Evolutionary conservation across 1,140 invertebrate species (phyloP), one percentile per base, ranked within the genome.

Genomic region (Berghia stephanieae): DNA sequence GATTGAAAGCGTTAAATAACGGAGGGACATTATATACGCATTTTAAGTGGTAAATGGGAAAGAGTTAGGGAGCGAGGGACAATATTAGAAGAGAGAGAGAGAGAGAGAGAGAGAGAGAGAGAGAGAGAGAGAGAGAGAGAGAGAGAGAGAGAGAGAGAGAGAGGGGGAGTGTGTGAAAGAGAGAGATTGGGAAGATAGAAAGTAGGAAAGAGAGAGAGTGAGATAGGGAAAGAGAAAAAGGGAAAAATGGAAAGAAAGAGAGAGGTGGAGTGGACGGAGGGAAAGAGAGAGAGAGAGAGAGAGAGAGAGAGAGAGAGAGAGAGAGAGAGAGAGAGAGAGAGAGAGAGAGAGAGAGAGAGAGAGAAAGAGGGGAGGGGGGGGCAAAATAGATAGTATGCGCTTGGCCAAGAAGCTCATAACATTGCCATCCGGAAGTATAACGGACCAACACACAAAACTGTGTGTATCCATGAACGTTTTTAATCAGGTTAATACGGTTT

Each of bases 291-390:
- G 31, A 2, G 66, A 42, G 31, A 66, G 75, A 31, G 74, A 75
- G 60, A 44, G 63, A 75, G 74, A 70, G 60, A 40, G 60, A 70
- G 60, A 44, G 42, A 27, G 2, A 42, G 3, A 57, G 60, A 75
- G 60, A 72, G 74, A n/a, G 63, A 70, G 49, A 40, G 27, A 40
- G 63, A 70, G 31, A 42, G 67, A 74, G 60, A 75, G 67, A 31
- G 27, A n/a, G 60, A 31, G 49, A 70, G 49, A 42, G 38, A n/a
- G 60, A 70, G n/a, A 40, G 60, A 36, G 60, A 40, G 38, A 34
- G 2, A 44, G 60, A 70, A 18, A 27, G 60, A 77, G 63, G n/a
- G n/a, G n/a, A n/a, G n/a, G n/a, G n/a, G n/a, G n/a, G n/a, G n/a
- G n/a, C n/a, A n/a, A n/a, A n/a, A n/a, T n/a, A n/a, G n/a, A n/a